These are phyloP conservation scores for Montipora capitata DNA, from an alignment of 92 coral and sea anemone genomes.

Conservation along the genomic window DNA sequence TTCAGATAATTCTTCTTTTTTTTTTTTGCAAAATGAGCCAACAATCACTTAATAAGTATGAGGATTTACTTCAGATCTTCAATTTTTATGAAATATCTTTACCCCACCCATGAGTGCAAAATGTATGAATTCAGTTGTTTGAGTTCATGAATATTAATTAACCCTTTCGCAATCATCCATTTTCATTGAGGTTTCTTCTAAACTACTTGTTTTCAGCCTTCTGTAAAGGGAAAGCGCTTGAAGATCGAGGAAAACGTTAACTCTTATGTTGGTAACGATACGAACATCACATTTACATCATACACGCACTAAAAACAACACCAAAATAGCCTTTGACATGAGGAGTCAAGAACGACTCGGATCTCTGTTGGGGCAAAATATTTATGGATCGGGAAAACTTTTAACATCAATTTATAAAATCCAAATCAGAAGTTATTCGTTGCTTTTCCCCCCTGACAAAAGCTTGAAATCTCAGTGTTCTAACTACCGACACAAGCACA, in stretches of 20 bases:
- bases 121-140: too few species aligned
- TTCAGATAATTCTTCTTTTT: too few species aligned
- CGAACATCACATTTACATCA: background rate
- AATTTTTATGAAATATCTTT: too few species aligned
- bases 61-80: too few species aligned
- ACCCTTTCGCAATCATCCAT: constrained; percentile 2
- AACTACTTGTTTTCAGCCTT: too few species aligned
- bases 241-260: too few species aligned
- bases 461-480: background rate
- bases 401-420: background rate
- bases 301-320: background rate
- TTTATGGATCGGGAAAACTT: background rate
- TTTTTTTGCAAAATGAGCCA: background rate
- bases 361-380: background rate
- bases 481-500: background rate
- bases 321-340: background rate
- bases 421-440: background rate
- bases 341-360: background rate
- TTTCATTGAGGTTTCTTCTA: background rate
- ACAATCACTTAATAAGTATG: too few species aligned
- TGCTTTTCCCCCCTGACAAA: background rate
- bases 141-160: constrained; percentile 38
- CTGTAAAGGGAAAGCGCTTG: too few species aligned
- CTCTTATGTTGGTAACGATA: too few species aligned
- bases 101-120: too few species aligned